Base-by-base conservation (phyloP, 30 jellyfish, hydroid and myxozoan species). In the Aurelia aurita region DNA sequence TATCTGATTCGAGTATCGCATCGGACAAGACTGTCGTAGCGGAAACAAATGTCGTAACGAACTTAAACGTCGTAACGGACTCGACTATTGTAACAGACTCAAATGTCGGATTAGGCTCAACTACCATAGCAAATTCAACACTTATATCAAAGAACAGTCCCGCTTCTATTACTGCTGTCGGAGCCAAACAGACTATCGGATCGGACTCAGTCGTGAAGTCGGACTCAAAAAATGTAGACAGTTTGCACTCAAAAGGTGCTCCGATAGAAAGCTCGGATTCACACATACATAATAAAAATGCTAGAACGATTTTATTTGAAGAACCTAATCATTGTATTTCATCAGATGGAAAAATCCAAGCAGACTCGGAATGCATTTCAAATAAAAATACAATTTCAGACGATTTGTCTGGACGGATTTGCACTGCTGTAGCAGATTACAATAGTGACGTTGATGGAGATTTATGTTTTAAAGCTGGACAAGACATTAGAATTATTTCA, bases 391-490 rank as follows among this genome's bases (percentile, higher is more conserved):
- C 15, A 18, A 7, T 3, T 4, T 7, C 14, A 12, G 58, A 49
- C 49, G 25, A 59, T 32, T 43, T 43, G 71, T 59, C 71, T 13
- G 75, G 72, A 27, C 58, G 85, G 19, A 16, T 68, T 67, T 67
- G 91, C 76, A 67, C 46, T 3, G 85, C 84, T 20, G 55, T 70
- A 26, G 77, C 71, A 20, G 85, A 81, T 58, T 81, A 13, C 57
- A 35, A 5, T 0, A 63, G 91, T 53, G 69, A 29, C 28, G 65
- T 44, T 19, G 77, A 67, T 23, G 91, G 76, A 51, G 78, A 69
- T 51, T 68, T 66, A 58, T n/a, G 65, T 22, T 81, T 81, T 20
- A 67, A 69, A 25, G 25, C 43, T 21, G 91, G 91, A 12, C 85
- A 81, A 22, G 76, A 66, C 10, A 68, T 67, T 11, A 60, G 57